Evolutionary conservation across 2,888 invertebrate species (phyloP).

Genomic region (Baronia brevicornis): DNA sequence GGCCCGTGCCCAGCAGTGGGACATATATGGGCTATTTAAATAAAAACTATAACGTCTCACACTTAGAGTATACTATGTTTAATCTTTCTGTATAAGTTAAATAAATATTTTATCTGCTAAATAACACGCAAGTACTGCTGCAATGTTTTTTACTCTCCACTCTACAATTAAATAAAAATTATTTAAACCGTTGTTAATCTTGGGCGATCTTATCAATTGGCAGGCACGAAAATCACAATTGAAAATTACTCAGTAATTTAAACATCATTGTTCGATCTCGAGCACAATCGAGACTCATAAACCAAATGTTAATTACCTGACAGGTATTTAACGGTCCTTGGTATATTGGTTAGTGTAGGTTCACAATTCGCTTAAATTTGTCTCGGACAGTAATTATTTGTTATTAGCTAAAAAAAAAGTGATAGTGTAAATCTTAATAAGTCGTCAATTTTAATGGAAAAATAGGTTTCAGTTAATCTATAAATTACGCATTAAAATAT

Average conservation of each 20-base stretch:
- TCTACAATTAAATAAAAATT: slow-evolving; percentile 3
- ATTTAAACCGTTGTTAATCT: slow-evolving; percentile 3
- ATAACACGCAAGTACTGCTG: no score
- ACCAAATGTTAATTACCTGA: slow-evolving; percentile 12
- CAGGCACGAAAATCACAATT: slow-evolving; percentile 9
- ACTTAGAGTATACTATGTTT: no score
- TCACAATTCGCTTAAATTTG: slow-evolving; percentile 1
- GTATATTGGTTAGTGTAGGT: slow-evolving; percentile 4
- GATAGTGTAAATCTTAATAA: no score
- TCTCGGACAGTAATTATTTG: slow-evolving; percentile 2
- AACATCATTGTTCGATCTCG: slow-evolving; percentile 14
- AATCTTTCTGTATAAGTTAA: no score
- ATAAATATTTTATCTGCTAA: no score
- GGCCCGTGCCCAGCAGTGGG: no score
- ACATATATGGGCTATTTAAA: slow-evolving; percentile 4
- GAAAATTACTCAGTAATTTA: slow-evolving; percentile 15
- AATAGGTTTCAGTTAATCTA: no score
- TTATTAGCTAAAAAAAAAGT: no score
- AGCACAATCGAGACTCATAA: slow-evolving; percentile 7
- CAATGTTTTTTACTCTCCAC: no score
- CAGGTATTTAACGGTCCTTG: slow-evolving; percentile 5
- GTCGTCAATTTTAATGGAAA: no score
- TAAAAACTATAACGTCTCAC: not conserved
- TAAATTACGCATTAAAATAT: no score
- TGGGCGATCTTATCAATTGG: slow-evolving; percentile 7